phyloP scores from a whole-genome alignment of 2,797 vertebrate species.

The Peromyscus eremicus region DNA sequence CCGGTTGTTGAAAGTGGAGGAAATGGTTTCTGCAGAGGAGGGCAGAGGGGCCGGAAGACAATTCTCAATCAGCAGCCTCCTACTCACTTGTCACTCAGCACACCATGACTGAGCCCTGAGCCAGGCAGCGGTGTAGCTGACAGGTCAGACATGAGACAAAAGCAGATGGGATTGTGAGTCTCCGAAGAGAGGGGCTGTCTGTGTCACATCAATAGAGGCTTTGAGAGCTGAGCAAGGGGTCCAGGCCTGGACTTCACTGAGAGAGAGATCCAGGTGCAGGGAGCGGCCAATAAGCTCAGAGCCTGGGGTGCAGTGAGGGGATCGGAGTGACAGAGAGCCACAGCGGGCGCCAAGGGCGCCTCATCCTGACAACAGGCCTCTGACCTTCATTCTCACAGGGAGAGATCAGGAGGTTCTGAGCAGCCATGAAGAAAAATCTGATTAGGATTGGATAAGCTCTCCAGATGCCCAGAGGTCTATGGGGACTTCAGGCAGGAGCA shows the following conservation, averaged over 20 bases:
- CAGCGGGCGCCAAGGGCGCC: background rate
- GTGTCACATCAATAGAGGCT: background rate
- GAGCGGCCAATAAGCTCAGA: background rate
- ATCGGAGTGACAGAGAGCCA: background rate
- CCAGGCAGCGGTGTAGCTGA: background rate
- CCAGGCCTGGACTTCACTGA: background rate
- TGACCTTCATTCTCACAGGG: background rate
- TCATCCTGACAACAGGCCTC: background rate
- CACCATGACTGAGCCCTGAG: background rate
- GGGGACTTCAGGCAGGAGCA: background rate
- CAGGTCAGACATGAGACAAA: background rate
- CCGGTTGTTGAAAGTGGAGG: background rate
- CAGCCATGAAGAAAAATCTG: background rate
- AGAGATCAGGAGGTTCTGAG: background rate
- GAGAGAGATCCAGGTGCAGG: background rate
- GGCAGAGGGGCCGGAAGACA: background rate
- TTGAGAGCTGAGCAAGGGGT: background rate
- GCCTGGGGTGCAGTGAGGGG: background rate
- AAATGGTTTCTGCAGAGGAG: background rate
- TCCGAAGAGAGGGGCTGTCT: background rate
- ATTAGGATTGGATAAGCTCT: background rate
- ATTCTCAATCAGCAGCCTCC: background rate
- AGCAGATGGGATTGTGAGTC: background rate
- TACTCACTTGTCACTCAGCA: background rate
- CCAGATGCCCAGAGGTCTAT: background rate